Conservation (phyloP, 2,888 invertebrate species). For the Drosophila merina region DNA sequence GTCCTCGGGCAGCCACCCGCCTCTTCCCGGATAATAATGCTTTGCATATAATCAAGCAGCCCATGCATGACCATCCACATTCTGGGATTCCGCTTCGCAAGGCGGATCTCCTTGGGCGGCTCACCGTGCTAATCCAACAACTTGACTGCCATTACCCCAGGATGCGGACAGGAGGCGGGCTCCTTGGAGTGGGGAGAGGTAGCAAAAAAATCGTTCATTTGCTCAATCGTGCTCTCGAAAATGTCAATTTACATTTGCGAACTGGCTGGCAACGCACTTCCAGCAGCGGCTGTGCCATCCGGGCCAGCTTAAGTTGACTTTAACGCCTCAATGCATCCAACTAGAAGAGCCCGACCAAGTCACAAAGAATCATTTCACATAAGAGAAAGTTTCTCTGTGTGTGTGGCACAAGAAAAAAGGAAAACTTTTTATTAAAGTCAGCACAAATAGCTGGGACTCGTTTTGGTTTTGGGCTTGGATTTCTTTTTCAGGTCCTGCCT, state of each 20-base stretch:
- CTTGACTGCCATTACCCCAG: constrained; percentile 68
- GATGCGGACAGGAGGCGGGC: constrained; percentile 2
- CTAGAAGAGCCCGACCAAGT: constrained; percentile 41
- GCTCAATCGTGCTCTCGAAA: constrained; percentile 79
- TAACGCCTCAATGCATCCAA: constrained; percentile 72
- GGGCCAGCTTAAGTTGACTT: constrained; percentile 71
- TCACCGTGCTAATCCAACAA: constrained; percentile 69
- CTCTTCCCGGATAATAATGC: constrained; percentile 36
- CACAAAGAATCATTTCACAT: constrained; percentile 18
- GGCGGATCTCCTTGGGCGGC: constrained; percentile 28
- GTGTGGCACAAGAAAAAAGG: constrained; percentile 17
- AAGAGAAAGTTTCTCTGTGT: constrained; percentile 61
- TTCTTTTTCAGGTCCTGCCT: constrained; percentile 23
- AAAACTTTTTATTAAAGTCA: constrained; percentile 70
- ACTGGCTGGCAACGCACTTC: constrained; percentile 25
- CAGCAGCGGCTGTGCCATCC: constrained; percentile 22
- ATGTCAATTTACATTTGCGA: constrained; percentile 78
- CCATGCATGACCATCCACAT: constrained; percentile 57
- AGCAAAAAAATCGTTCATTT: constrained; percentile 65
- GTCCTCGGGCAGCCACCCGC: constrained; percentile 33
- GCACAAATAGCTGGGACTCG: constrained; percentile 52
- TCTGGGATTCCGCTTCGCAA: not conserved
- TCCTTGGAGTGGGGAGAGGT: not conserved
- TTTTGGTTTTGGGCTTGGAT: constrained; percentile 55
- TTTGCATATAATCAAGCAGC: constrained; percentile 71